Evolutionary conservation across 2,113 vertebrate species (phyloP).

Genomic region (Peromyscus leucopus): DNA sequence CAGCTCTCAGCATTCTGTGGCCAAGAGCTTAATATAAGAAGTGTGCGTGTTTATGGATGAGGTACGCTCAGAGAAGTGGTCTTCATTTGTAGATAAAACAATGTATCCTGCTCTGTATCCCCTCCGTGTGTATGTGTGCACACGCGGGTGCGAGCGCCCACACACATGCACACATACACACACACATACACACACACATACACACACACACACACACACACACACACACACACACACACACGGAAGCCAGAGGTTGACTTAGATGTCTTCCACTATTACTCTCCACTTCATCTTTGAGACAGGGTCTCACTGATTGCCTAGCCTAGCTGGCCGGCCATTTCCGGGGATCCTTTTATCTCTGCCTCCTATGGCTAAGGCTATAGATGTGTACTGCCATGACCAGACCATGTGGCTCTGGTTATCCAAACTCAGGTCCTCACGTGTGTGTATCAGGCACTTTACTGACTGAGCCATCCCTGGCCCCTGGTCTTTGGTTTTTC

Average conservation of each 20-base stretch:
- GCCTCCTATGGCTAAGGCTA: not conserved
- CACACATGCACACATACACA: too few relatives aligned
- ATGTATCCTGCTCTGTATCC: not conserved
- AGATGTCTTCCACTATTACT: too few relatives aligned
- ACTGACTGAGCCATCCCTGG: not conserved
- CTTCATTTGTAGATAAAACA: not conserved
- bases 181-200: too few relatives aligned
- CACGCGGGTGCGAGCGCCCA: not conserved
- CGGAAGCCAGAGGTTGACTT: not conserved
- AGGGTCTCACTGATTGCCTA: not conserved
- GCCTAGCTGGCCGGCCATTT: not conserved
- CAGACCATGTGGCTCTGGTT: not conserved
- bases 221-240: too few relatives aligned
- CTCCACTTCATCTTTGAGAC: not conserved
- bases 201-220: too few relatives aligned
- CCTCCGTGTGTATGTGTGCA: not conserved
- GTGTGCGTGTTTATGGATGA: not conserved
- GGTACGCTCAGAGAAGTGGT: not conserved
- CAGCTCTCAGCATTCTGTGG: not conserved
- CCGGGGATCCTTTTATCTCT: not conserved
- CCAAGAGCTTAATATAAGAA: not conserved
- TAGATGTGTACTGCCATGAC: not conserved
- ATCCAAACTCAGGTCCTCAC: not conserved
- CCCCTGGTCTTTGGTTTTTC: not conserved
- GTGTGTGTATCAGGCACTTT: rapidly evolving